Evolutionary conservation across 1,140 invertebrate genomes (phyloP), one percentile per base, ranked within the genome.

Genomic region (Heliconius himera): DNA sequence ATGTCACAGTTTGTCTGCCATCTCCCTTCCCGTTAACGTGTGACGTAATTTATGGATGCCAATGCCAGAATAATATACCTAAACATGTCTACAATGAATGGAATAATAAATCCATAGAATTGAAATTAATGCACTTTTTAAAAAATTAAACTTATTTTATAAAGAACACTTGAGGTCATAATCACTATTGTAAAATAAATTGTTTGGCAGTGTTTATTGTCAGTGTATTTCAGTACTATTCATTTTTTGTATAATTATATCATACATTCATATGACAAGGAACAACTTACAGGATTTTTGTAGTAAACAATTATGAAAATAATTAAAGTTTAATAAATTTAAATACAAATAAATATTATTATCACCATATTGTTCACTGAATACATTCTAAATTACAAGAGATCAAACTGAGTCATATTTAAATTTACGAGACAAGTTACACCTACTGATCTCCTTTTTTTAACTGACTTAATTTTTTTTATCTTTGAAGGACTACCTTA

Each of bases 101-200:
- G 41, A 46, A 46, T 13, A 16, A 46, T 46, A 16, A 46, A 16
- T 46, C 41, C 13, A 46, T 66, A 66, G 4, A 66, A 66, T 66
- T 26, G 22, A 66, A 29, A 66, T 2, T 13, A 16, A 22, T 22
- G 54, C 54, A 60, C 9, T 46, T 60, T 60, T 66, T 6, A 3
- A 26, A 66, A 29, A 29, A 66, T 9, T 73, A 29, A 22, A 73
- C 74, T 75, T 56, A 36, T 54, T 29, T 75, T 46, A 16, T 56
- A 54, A 75, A 56, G 33, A 75, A 75, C n/a, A 75, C n/a, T 29
- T 26, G 22, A 29, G 60, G 60, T 66, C 26, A 66, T 29, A 66
- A 5, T 26, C 11, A 66, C 26, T 66, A 66, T 51, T 75, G 29
- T 26, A 75, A 75, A 51, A 36, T 46, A 75, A 75, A 56, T 75